A percentile compares a stretch with the other conserved stretches of the same genome.
phyloP scores from a whole-genome alignment of 2,113 vertebrate species.

The Corvus moneduloides region DNA sequence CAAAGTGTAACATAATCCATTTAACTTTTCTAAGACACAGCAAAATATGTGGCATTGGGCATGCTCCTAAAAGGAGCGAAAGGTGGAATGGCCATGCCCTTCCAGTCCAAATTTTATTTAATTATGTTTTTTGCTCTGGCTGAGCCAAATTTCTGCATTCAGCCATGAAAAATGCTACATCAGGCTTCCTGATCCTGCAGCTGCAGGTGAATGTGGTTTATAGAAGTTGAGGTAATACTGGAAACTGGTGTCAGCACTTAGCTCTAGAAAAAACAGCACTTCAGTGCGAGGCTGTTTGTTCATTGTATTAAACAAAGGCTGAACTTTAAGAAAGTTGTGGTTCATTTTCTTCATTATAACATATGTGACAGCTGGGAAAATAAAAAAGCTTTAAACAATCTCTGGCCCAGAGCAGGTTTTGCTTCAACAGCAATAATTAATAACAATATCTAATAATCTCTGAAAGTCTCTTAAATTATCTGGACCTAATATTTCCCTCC shows the following conservation, averaged over 20 bases:
- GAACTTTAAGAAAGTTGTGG: neutral
- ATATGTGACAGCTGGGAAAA: neutral
- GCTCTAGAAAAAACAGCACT: neutral
- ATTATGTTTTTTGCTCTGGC: neutral
- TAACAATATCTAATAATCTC: neutral
- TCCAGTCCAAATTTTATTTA: neutral
- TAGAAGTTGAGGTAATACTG: neutral
- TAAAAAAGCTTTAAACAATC: neutral
- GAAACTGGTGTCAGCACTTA: neutral
- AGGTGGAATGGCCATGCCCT: accelerated
- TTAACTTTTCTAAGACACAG: neutral
- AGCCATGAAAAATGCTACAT: neutral
- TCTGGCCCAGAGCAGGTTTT: neutral
- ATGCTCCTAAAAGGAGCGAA: neutral
- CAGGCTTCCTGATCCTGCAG: neutral
- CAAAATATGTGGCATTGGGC: neutral
- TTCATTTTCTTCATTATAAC: neutral
- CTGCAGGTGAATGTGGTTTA: neutral
- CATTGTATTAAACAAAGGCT: neutral
- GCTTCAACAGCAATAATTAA: neutral
- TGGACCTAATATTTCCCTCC: neutral
- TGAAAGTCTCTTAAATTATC: neutral
- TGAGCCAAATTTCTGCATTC: neutral
- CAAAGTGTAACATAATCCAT: neutral
- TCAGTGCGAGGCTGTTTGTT: neutral